phyloP scores from a whole-genome alignment of 2,888 invertebrate species.

The Neuroscelio doddi region DNA sequence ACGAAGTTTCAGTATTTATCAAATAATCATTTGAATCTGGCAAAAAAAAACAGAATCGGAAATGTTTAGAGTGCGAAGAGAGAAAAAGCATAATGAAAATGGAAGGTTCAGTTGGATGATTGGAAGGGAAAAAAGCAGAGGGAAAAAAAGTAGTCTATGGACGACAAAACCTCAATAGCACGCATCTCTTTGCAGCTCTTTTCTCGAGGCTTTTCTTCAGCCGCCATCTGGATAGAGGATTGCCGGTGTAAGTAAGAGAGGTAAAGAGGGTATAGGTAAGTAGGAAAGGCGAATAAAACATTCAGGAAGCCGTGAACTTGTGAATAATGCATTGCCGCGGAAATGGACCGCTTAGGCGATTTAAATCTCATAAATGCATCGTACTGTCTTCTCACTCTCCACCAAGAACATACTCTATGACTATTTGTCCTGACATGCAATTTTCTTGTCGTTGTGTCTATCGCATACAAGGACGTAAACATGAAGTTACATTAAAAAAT shows the following conservation, averaged over 20 bases:
- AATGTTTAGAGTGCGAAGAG: conserved; percentile 3
- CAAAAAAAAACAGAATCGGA: conserved; percentile 2
- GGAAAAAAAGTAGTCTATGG: conserved; percentile 5
- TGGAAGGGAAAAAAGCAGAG: conserved; percentile 17
- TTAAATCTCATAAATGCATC: conserved; percentile 70
- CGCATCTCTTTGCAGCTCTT: conserved; percentile 19
- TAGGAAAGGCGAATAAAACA: conserved; percentile 57
- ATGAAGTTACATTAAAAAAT: too few relatives aligned
- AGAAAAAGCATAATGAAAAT: conserved; percentile 32
- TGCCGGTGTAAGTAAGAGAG: conserved; percentile 28
- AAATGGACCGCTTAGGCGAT: conserved; percentile 70
- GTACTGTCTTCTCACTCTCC: conserved; percentile 28
- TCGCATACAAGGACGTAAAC: too few relatives aligned
- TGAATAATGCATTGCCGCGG: conserved; percentile 69
- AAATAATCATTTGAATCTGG: background rate
- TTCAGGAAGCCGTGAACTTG: conserved; percentile 60
- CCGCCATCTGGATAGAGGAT: conserved; percentile 32
- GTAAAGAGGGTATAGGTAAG: conserved; percentile 34
- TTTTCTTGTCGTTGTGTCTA: conserved; percentile 30
- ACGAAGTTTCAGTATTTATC: background rate
- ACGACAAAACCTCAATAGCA: conserved; percentile 32
- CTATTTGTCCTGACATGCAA: conserved; percentile 12
- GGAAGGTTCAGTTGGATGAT: conserved; percentile 18
- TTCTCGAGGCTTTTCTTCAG: conserved; percentile 29
- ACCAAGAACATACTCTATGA: conserved; percentile 3